Base-by-base conservation (phyloP, 2,113 vertebrate species). In the Elanus axillaris region DNA sequence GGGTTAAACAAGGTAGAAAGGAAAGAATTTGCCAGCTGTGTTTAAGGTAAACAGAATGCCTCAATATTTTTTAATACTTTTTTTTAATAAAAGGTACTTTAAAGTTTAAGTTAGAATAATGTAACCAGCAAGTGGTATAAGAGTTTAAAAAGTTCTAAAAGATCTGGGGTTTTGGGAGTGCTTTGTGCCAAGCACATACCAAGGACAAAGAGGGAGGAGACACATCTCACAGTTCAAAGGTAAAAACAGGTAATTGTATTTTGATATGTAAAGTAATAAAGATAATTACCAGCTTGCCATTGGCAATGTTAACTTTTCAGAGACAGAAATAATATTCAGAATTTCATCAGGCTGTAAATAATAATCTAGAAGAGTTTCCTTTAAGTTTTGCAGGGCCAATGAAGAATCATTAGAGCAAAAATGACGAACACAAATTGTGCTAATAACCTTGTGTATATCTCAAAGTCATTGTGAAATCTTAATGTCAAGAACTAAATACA, bases 41-140 rank as follows among this genome's bases (percentile, higher is more conserved):
- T 80, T 94, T 90, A 93, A 86, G n/a, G 50, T 80, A 90, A 94
- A 93, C 23, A 71, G 34, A 77, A 76, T 62, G 8, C 12, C 11
- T 88, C 9, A 14, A 25, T 32, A 11, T 69, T 27, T 62, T 4
- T 66, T 52, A 27, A 31, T 50, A 16, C 26, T 50, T 0, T 47
- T 86, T 85, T 87, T 18, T 13, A 72, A 32, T 18, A 68, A 64
- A 81, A 79, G 1, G 1, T 45, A 53, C 38, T 86, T 82, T 68
- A 67, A 94, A 87, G 38, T 58, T 66, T 73, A 34, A 68, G 5
- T 63, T 66, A 58, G 8, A 74, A 71, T 40, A 87, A 77, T 47
- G 19, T 86, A 71, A 25, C 5, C 4, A 2, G 20, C 7, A 93
- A 71, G 11, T 17, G 9, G 7, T 64, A 77, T 52, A 12, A 79